Percentiles rank a stretch among this genome's conserved stretches.
phyloP scores from a whole-genome alignment of 1,140 invertebrate species.

The Contarinia nasturtii region DNA sequence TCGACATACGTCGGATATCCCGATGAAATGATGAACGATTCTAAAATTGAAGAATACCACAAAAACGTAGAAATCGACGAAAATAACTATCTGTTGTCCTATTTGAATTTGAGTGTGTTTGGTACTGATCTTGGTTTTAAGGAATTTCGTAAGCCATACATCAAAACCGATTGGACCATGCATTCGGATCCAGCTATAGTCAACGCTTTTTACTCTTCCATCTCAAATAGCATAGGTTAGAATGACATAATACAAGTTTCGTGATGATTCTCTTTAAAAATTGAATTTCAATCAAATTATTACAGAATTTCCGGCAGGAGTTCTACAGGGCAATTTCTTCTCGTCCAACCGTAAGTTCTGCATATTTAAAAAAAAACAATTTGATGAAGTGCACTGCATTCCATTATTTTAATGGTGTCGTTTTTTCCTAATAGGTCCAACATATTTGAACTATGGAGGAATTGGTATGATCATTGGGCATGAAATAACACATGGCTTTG shows the following conservation, averaged over 20 bases:
- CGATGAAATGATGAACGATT: conserved; percentile 55
- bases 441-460: conserved; percentile 81
- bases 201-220: conserved; percentile 65
- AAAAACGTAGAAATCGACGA: conserved; percentile 46
- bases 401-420: too few relatives aligned
- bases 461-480: conserved; percentile 87
- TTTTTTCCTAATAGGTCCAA: conserved; percentile 26
- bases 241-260: conserved; percentile 22
- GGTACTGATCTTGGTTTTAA: conserved; percentile 56
- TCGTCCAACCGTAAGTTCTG: conserved; percentile 36
- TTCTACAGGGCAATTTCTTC: conserved; percentile 78
- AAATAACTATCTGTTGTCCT: conserved; percentile 49
- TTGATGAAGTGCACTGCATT: too few relatives aligned
- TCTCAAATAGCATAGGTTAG: conserved; percentile 74
- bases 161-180: conserved; percentile 66
- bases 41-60: conserved; percentile 59
- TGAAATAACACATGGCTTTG: conserved; percentile 86
- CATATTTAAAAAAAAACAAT: too few relatives aligned
- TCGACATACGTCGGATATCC: conserved; percentile 63
- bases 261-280: conserved; percentile 1
- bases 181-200: conserved; percentile 62
- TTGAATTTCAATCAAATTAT: neutral
- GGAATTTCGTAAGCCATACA: conserved; percentile 53
- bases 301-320: conserved; percentile 73
- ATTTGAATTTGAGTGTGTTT: conserved; percentile 53